These are phyloP conservation scores for Penaeus monodon DNA, from an alignment of 2,888 invertebrate genomes.

Conservation along the genomic window DNA sequence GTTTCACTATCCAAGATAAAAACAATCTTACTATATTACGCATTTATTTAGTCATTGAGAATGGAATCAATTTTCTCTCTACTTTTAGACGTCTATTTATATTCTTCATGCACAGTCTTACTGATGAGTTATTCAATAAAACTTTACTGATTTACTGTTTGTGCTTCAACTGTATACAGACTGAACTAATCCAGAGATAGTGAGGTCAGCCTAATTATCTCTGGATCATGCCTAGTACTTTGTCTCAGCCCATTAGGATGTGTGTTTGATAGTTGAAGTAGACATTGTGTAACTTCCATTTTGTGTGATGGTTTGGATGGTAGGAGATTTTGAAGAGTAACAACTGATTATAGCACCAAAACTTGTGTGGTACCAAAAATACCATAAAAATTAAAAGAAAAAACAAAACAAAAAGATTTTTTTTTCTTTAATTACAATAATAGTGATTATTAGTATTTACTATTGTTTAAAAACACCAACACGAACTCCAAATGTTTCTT, in stretches of 20 bases:
- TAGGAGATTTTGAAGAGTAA: too few species aligned
- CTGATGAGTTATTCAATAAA: constrained; percentile 35
- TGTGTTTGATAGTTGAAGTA: constrained; percentile 30
- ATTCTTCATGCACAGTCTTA: constrained; percentile 53
- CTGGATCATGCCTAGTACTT: constrained; percentile 23
- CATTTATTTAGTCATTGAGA: constrained; percentile 44
- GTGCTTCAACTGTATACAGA: constrained; percentile 51
- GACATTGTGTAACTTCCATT: constrained; percentile 11
- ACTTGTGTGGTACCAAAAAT: not conserved
- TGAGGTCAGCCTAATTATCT: constrained; percentile 37
- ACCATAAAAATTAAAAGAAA: not conserved
- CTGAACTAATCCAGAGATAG: constrained; percentile 41
- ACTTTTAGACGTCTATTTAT: constrained; percentile 56
- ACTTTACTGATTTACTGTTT: constrained; percentile 33
- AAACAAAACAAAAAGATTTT: not conserved
- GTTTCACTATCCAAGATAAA: constrained; percentile 54
- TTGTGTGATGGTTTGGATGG: constrained; percentile 2
- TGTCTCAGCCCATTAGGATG: constrained; percentile 48
- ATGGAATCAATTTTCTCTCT: constrained; percentile 39
- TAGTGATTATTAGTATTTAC: too few species aligned
- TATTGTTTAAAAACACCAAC: too few species aligned
- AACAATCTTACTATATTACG: constrained; percentile 25
- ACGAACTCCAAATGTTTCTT: too few species aligned
- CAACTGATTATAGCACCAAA: too few species aligned
- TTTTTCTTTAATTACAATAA: too few species aligned